Evolutionary conservation across 2,113 vertebrate genomes (phyloP).

Genomic region (Dryoscopus gambensis): DNA sequence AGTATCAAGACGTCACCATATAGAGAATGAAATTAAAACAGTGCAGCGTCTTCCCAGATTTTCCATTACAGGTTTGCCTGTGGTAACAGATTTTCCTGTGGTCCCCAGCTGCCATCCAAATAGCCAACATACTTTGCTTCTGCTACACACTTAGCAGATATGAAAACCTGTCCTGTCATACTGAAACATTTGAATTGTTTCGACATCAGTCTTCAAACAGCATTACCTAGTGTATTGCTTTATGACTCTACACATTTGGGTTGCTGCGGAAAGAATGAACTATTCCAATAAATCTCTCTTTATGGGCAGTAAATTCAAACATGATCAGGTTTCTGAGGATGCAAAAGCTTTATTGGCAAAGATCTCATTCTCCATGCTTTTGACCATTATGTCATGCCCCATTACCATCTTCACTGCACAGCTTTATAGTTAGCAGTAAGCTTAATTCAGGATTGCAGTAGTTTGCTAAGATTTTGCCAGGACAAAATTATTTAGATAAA

Average conservation of each 20-base stretch:
- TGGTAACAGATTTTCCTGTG: neutral
- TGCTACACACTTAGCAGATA: neutral
- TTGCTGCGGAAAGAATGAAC: constrained; percentile 7
- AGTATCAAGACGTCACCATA: neutral
- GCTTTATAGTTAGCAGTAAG: neutral
- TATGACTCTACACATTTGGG: neutral
- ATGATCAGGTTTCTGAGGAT: constrained; percentile 3
- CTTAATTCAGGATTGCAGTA: neutral
- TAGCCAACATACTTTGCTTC: neutral
- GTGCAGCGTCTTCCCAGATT: neutral
- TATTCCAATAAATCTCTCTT: constrained; percentile 23
- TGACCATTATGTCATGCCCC: neutral
- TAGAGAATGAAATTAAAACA: neutral
- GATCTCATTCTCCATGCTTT: constrained; percentile 28
- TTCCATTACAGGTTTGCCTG: neutral
- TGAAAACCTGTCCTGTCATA: neutral
- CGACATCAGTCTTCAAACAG: neutral
- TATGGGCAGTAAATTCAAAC: constrained; percentile 44
- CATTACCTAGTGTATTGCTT: neutral
- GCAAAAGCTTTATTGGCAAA: constrained; percentile 5
- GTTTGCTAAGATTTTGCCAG: neutral
- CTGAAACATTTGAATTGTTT: neutral
- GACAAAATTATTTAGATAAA: neutral
- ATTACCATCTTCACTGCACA: neutral
- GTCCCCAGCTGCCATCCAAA: neutral